Conservation (phyloP, 1,140 invertebrate species). For the Lanistes nyassanus region DNA sequence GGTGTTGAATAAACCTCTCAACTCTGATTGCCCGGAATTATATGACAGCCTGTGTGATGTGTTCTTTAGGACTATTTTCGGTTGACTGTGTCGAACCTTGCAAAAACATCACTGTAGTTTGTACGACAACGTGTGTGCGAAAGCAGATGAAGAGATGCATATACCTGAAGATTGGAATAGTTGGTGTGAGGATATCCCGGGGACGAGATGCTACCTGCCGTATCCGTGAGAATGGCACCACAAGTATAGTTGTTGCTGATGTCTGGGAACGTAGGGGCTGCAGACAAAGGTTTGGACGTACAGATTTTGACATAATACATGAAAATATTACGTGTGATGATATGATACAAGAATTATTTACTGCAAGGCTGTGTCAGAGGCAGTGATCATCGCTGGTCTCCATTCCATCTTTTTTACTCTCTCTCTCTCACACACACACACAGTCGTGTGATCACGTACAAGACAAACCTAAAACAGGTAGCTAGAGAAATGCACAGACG, state of each 20-base stretch:
- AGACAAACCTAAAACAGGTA: too few relatives aligned
- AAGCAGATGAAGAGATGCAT: neutral
- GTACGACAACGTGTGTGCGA: neutral
- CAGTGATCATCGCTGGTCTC: neutral
- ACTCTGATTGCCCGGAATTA: neutral
- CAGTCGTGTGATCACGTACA: slow-evolving; percentile 4
- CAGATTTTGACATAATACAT: neutral
- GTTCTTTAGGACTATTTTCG: neutral
- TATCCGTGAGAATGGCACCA: slow-evolving; percentile 1
- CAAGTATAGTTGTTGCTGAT: slow-evolving; percentile 22
- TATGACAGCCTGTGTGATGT: neutral
- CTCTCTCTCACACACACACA: slow-evolving; percentile 5
- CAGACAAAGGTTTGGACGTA: neutral
- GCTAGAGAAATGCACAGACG: too few relatives aligned
- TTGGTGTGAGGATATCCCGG: slow-evolving; percentile 26
- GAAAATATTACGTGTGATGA: neutral
- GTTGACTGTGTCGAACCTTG: neutral
- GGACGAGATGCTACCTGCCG: slow-evolving; percentile 20
- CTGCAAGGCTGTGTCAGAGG: neutral
- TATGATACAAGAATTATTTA: neutral
- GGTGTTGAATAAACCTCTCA: neutral
- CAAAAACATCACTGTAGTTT: neutral
- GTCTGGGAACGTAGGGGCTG: neutral
- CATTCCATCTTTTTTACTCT: neutral
- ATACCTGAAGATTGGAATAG: slow-evolving; percentile 29